Conservation (phyloP, 2,113 vertebrate species). For the Halichoerus grypus region DNA sequence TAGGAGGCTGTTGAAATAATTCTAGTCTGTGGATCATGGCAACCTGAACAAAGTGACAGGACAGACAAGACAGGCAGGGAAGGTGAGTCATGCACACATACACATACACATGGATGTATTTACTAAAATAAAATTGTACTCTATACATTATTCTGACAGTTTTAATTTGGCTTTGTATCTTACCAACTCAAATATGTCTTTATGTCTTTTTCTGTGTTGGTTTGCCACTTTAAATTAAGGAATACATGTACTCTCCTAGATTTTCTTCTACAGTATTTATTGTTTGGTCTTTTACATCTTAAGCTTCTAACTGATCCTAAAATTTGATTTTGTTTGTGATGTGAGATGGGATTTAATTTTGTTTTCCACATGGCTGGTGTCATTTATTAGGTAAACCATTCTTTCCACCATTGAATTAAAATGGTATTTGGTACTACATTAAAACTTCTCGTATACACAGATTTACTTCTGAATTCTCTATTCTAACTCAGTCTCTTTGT, state of each 20-base stretch:
- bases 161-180: not conserved
- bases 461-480: constrained; percentile 44
- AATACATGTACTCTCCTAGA: not conserved
- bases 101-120: not conserved
- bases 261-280: constrained; percentile 44
- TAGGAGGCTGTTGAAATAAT: not conserved
- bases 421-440: not conserved
- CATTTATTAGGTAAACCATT: constrained; percentile 11
- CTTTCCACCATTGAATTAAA: constrained; percentile 9
- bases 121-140: not conserved
- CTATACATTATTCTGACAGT: not conserved
- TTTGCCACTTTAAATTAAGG: constrained; percentile 23
- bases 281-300: constrained; percentile 4
- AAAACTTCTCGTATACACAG: not conserved
- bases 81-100: not conserved
- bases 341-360: constrained; percentile 2
- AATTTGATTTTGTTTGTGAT: constrained; percentile 32
- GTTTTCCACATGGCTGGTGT: not conserved
- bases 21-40: not conserved
- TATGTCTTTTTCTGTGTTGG: not conserved
- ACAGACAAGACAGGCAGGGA: not conserved
- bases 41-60: not conserved
- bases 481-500: not conserved
- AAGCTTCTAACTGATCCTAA: not conserved
- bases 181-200: constrained; percentile 19